Conservation (phyloP, 2,888 invertebrate species). For the Plusia festucae region DNA sequence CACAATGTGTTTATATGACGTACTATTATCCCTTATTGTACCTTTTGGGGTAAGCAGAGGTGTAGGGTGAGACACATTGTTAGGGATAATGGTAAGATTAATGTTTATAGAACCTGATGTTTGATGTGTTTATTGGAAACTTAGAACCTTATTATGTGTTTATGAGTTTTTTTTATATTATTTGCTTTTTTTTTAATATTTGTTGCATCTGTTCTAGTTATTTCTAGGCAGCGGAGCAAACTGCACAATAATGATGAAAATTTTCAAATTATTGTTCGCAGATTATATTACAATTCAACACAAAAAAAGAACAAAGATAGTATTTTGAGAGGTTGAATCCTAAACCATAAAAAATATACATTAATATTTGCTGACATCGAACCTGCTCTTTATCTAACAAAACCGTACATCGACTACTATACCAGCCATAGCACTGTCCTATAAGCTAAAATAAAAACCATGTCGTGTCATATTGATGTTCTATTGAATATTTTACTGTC, state of each 20-base stretch:
- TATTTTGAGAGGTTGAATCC: too few relatives aligned
- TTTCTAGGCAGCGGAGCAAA: too few relatives aligned
- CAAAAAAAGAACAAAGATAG: too few relatives aligned
- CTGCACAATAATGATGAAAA: too few relatives aligned
- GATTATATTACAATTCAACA: too few relatives aligned
- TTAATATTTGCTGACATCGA: neutral
- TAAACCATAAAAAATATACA: too few relatives aligned
- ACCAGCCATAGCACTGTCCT: neutral
- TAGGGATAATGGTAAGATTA: neutral
- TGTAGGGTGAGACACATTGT: slow-evolving; percentile 22
- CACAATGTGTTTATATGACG: slow-evolving; percentile 49
- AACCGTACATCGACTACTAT: too few relatives aligned
- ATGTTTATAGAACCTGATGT: neutral
- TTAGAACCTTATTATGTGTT: too few relatives aligned
- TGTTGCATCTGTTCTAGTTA: too few relatives aligned
- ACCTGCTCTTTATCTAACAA: neutral
- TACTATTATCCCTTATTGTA: slow-evolving; percentile 46
- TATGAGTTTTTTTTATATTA: too few relatives aligned
- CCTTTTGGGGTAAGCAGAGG: slow-evolving; percentile 32
- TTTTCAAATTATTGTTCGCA: too few relatives aligned
- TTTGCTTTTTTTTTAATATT: too few relatives aligned
- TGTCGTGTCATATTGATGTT: neutral
- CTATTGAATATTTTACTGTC: slow-evolving; percentile 15
- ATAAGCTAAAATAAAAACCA: slow-evolving; percentile 6
- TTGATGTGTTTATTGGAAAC: neutral